Base-by-base conservation (phyloP, 2,888 invertebrate species). In the Amblyjoppa fuscipennis region DNA sequence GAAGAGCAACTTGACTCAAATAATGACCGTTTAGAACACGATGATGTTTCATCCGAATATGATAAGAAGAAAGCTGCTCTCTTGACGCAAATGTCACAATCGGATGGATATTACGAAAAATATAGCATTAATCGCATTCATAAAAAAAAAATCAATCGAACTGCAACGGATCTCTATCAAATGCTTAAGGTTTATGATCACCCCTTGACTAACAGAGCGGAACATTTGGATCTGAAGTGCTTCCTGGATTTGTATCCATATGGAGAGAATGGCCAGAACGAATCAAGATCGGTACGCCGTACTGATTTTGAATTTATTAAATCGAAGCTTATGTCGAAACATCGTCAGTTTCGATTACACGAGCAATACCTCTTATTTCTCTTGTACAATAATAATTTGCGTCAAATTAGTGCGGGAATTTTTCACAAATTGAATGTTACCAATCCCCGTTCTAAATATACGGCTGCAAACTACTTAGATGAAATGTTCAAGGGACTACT, bases 321-420 rank as follows among this genome's bases (percentile, higher is more conserved):
- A 88, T 13, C 59, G 20, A 68, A 82, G 70, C 56, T 91, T 34
- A 87, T 86, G 87, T 91, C 90, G 9, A 87, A 86, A 61, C 87
- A 91, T 87, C 61, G 87, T 20, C 74, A 85, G 71, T 92, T 90
- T 84, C 81, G 91, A 64, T 75, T 88, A 31, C 89, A 91, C 83
- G 69, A 81, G 25, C 90, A 90, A 76, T 90, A 90, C 82, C 53
- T 91, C 6, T 91, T 91, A 84, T 90, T 84, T 76, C 86, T 89
- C 64, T 80, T 90, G 68, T 81, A 89, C 74, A 82, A 90, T 70
- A 80, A 78, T 49, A 90, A 91, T 73, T 85, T 89, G 11, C 82
- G 90, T 38, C 90, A 89, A 86, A 51, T 88, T 25, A 88, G 74
- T 77, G 73, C 73, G n/a, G 89, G 89, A 49, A 89, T 89, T 59